phyloP scores from a whole-genome alignment of 2,797 vertebrate species.

The Myripristis murdjan region DNA sequence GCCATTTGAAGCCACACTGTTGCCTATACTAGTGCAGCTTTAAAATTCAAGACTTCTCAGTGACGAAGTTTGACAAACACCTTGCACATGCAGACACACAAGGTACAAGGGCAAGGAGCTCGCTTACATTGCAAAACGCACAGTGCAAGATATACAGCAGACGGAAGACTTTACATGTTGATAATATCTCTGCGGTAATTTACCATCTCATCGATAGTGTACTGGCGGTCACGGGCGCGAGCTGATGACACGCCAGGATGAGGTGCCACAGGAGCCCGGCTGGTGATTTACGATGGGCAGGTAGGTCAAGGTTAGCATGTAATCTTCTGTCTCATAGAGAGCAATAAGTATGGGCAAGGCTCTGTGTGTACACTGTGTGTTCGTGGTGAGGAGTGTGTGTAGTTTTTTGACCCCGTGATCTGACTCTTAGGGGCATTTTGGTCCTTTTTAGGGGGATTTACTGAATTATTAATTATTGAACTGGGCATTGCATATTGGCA shows the following conservation, averaged over 20 bases:
- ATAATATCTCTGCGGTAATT: slow-evolving; percentile 7
- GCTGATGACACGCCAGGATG: slow-evolving; percentile 64
- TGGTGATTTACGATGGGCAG: slow-evolving; percentile 70
- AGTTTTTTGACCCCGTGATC: too few relatives aligned
- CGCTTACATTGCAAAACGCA: neutral
- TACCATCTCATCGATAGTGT: slow-evolving; percentile 43
- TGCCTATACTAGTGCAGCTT: too few relatives aligned
- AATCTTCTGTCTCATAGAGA: slow-evolving; percentile 67
- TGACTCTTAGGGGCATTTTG: too few relatives aligned
- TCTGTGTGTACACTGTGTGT: slow-evolving; percentile 32
- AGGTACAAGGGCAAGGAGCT: slow-evolving; percentile 13
- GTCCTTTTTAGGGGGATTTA: too few relatives aligned
- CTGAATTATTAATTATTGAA: too few relatives aligned
- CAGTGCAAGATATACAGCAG: slow-evolving; percentile 10
- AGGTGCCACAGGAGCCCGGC: slow-evolving; percentile 59
- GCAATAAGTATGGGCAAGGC: slow-evolving; percentile 25
- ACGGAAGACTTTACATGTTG: neutral
- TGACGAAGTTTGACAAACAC: neutral
- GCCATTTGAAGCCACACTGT: too few relatives aligned
- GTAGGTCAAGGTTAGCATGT: slow-evolving; percentile 78
- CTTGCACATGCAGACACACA: neutral
- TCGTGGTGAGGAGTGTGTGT: slow-evolving; percentile 11
- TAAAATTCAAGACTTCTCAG: too few relatives aligned
- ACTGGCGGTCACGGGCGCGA: slow-evolving; percentile 39
- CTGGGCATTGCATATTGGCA: too few relatives aligned